A percentile compares a stretch with the other conserved stretches of the same genome.
These are phyloP conservation scores for Lethenteron reissneri DNA, from an alignment of 2,113 vertebrate genomes.

Conservation along the genomic window DNA sequence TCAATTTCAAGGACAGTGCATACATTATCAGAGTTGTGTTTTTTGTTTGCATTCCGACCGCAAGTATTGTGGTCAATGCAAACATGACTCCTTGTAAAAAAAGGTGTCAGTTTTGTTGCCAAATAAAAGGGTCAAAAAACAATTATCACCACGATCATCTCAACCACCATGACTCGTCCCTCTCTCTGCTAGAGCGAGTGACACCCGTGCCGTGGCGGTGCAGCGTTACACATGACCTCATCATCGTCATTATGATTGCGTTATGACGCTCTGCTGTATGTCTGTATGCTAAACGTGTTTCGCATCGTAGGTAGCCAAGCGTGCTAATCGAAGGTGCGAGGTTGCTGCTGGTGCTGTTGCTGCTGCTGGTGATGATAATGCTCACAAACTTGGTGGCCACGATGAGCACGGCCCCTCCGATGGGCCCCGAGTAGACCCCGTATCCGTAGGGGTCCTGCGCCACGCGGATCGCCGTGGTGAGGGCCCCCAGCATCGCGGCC, in stretches of 20 bases:
- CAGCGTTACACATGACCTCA: not conserved
- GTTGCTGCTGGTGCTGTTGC: not conserved
- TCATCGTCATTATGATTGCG: not conserved
- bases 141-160: too few species aligned
- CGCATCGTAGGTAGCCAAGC: not conserved
- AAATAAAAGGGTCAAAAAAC: too few species aligned
- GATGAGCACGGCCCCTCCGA: conserved; percentile 59
- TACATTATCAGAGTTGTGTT: too few species aligned
- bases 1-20: too few species aligned
- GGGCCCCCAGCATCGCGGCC: conserved; percentile 58
- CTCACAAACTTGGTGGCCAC: conserved; percentile 72
- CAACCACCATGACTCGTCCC: too few species aligned
- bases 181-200: not conserved
- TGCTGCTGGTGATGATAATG: not conserved
- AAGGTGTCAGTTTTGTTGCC: too few species aligned
- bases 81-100: too few species aligned
- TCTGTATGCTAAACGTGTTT: too few species aligned
- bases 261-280: not conserved
- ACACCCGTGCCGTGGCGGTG: not conserved
- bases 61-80: too few species aligned
- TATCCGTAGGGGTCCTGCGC: conserved; percentile 82
- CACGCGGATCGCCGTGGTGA: conserved; percentile 56
- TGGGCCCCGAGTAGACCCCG: conserved; percentile 72
- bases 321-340: not conserved
- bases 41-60: too few species aligned